phyloP scores from a whole-genome alignment of 2,113 vertebrate genomes.

The Phaethornis superciliosus region DNA sequence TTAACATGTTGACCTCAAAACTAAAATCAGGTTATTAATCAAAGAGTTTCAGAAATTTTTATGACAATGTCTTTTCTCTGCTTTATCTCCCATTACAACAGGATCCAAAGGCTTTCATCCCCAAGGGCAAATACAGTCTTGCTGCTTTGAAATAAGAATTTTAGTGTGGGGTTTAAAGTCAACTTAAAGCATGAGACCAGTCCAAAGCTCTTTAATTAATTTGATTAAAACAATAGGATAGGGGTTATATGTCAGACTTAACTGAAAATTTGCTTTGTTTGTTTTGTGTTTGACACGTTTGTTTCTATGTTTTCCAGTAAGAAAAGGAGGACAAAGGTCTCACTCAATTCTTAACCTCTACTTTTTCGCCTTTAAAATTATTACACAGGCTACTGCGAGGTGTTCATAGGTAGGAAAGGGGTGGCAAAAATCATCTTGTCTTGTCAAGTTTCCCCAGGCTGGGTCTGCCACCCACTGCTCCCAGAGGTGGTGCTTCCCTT shows the following conservation, averaged over 20 bases:
- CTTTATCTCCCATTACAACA: not conserved
- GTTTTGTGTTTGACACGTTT: not conserved
- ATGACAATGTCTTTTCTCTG: not conserved
- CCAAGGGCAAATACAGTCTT: not conserved
- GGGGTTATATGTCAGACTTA: not conserved
- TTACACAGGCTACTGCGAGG: not conserved
- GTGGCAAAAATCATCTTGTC: not conserved
- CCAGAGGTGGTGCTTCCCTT: not conserved
- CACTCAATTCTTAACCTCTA: not conserved
- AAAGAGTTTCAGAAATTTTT: not conserved
- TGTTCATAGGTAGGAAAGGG: not conserved
- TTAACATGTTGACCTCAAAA: not conserved
- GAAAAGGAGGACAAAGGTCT: not conserved
- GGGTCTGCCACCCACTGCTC: not conserved
- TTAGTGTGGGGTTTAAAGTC: not conserved
- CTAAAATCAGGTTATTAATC: not conserved
- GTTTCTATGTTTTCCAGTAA: not conserved
- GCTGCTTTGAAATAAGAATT: not conserved
- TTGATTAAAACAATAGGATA: not conserved
- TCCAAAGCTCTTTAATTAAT: not conserved
- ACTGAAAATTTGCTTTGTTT: not conserved
- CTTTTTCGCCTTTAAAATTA: not conserved
- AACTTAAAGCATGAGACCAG: not conserved
- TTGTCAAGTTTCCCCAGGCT: not conserved
- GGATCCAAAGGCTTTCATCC: not conserved